Evolutionary conservation across 2,888 invertebrate species (phyloP), one percentile per base, ranked within the genome.

Genomic region (Adelognathus sp.): DNA sequence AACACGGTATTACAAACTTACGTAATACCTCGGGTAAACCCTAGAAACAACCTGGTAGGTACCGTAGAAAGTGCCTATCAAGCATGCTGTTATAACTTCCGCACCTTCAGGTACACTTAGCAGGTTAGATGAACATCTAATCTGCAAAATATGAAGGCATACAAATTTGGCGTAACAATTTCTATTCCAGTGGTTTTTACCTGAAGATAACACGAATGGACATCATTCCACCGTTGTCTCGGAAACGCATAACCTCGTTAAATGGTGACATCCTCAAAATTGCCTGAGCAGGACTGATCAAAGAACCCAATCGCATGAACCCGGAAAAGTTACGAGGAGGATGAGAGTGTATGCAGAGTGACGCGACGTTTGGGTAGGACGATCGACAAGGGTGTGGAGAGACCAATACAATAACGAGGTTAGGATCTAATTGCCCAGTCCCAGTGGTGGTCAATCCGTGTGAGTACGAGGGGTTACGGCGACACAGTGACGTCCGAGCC

Each of bases 401-500:
- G 61, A 63, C 58, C 64, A 44, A 46, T 74, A 70, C 63, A 79
- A 79, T 79, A 74, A 79, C 70, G 74, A 60, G 78, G 78, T 74
- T 64, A 79, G 70, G 74, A 64, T n/a, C 67, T 72, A 76, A 79
- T 76, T 76, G 79, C 61, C 61, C n/a, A 39, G 72, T 56, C 66
- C 67, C 36, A 52, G 76, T 50, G 71, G 54, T 72, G 71, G 69
- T 74, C 78, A 74, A 74, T 69, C 74, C 14, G 24, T 36, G 11
- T 21, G 21, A 24, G 74, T 44, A 52, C 44, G 66, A 60, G 44
- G 31, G 70, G 66, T 16, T 67, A 7, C 11, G 79, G 66, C 67
- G 71, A 76, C 76, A 61, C 66, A 52, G 29, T 39, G 66, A 63
- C 69, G 72, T 61, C 63, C 36, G 46, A 56, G 52, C 36, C 36